A percentile compares a stretch with the other conserved stretches of the same genome.
These are phyloP conservation scores for Cephalophus harveyi DNA, from an alignment of 2,113 vertebrate species.

Conservation along the genomic window DNA sequence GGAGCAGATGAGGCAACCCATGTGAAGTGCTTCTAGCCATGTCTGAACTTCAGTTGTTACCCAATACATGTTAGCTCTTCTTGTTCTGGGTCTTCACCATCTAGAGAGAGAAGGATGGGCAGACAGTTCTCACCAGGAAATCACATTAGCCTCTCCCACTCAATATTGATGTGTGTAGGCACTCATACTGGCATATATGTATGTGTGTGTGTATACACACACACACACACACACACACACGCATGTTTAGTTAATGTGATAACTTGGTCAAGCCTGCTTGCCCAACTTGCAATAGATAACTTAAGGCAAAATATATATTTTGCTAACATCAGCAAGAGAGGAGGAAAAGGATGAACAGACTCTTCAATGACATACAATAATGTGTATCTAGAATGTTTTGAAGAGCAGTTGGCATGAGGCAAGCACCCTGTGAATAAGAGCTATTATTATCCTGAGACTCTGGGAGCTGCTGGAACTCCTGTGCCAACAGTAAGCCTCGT, in stretches of 20 bases:
- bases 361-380: background rate
- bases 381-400: background rate
- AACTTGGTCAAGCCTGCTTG: background rate
- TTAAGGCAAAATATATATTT: constrained; percentile 8
- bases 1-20: background rate
- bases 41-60: background rate
- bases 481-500: background rate
- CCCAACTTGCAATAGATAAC: background rate
- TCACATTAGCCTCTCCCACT: background rate
- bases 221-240: too few species aligned
- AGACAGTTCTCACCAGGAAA: background rate
- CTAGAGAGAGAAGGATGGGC: background rate
- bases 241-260: background rate
- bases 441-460: background rate
- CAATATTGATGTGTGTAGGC: background rate
- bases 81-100: background rate
- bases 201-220: background rate
- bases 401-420: background rate
- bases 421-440: background rate
- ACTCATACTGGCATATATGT: background rate
- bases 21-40: background rate
- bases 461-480: background rate
- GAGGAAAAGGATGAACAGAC: background rate
- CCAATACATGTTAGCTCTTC: background rate
- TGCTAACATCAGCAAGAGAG: background rate